Evolutionary conservation across 2,888 invertebrate species (phyloP).

Genomic region (Drosophila buzzatii): DNA sequence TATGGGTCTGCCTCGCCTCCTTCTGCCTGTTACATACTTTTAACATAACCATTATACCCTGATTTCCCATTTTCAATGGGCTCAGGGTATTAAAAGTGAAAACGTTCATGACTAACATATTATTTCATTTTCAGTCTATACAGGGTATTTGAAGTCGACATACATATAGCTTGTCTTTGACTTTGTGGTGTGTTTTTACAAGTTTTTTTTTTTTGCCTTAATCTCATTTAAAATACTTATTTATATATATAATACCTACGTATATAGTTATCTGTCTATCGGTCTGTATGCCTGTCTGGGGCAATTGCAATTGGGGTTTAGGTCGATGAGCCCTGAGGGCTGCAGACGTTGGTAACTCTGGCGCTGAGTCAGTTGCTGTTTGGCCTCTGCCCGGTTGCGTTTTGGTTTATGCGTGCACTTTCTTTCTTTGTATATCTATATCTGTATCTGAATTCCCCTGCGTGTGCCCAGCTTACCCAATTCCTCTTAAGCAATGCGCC

Average conservation of each 20-base stretch:
- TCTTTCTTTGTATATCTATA: constrained; percentile 44
- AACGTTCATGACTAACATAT: background rate
- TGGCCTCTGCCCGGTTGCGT: constrained; percentile 39
- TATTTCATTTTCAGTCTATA: background rate
- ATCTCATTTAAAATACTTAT: constrained; percentile 58
- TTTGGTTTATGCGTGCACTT: constrained; percentile 53
- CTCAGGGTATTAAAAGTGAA: no score
- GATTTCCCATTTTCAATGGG: no score
- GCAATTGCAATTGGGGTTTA: constrained; percentile 37
- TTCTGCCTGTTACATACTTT: no score
- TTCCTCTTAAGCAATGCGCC: constrained; percentile 19
- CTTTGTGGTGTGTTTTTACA: constrained; percentile 40
- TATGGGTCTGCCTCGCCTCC: no score
- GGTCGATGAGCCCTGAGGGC: constrained; percentile 42
- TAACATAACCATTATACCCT: no score
- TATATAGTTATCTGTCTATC: constrained; percentile 39
- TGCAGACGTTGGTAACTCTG: constrained; percentile 26
- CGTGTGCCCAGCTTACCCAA: background rate
- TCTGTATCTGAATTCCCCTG: constrained; percentile 6
- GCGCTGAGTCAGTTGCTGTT: constrained; percentile 29
- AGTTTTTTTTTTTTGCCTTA: constrained; percentile 50
- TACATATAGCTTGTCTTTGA: constrained; percentile 7
- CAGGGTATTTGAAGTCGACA: constrained; percentile 16
- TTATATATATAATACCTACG: constrained; percentile 48
- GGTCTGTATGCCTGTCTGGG: constrained; percentile 13